Percentiles rank a stretch among this genome's conserved stretches.
Evolutionary conservation across 2,888 invertebrate species (phyloP).

Genomic region (Dryocosmus kuriphilus): DNA sequence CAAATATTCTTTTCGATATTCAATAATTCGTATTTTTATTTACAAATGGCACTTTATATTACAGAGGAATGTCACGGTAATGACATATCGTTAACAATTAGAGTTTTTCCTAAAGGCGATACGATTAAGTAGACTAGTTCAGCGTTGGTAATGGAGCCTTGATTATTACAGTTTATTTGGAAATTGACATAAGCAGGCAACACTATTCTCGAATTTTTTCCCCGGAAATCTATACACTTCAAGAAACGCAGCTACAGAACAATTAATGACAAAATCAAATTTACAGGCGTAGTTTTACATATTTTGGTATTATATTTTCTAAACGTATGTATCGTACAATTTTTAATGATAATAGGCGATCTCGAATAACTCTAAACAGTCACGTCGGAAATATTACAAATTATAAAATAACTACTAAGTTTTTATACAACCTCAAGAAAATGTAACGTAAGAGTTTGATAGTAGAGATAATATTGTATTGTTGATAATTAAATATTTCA

Average conservation of each 20-base stretch:
- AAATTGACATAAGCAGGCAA: constrained; percentile 34
- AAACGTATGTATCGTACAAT: constrained; percentile 19
- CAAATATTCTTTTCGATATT: constrained; percentile 5
- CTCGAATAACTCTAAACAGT: constrained; percentile 28
- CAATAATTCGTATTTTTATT: constrained; percentile 63
- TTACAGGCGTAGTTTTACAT: constrained; percentile 9
- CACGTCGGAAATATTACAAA: constrained; percentile 23
- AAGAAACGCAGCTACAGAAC: constrained; percentile 19
- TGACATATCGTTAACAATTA: constrained; percentile 57
- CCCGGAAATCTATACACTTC: constrained; percentile 29
- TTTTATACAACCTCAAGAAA: constrained; percentile 8
- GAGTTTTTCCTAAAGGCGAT: constrained; percentile 43
- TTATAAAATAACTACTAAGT: constrained; percentile 31
- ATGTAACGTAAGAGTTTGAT: constrained; percentile 11
- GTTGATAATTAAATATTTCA: constrained; percentile 41
- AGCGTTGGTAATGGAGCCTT: constrained; percentile 20
- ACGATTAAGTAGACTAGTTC: constrained; percentile 48
- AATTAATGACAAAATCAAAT: background rate
- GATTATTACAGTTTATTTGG: constrained; percentile 4
- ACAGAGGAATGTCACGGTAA: constrained; percentile 58
- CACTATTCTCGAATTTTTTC: constrained; percentile 13
- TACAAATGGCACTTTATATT: constrained; percentile 71
- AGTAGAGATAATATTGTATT: constrained; percentile 39
- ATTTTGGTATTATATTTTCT: constrained; percentile 10
- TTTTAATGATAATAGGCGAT: background rate